A percentile compares a stretch with the other conserved stretches of the same genome.
Conservation (phyloP, 2,113 vertebrate genomes). For the Proteles cristata region DNA sequence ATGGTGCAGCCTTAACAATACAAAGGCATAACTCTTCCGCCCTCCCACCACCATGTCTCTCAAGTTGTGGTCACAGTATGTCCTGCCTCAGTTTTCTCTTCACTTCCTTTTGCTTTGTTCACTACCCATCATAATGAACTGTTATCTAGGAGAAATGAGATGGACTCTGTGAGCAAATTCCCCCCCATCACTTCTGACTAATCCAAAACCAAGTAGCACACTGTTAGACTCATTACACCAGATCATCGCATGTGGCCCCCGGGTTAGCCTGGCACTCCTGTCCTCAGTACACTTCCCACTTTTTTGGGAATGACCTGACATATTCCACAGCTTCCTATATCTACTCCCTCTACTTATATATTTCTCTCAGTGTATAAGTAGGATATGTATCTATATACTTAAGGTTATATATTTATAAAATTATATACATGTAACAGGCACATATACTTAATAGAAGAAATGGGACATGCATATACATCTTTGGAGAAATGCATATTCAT, state of each 20-base stretch:
- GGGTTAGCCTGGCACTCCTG: background rate
- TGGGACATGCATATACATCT: background rate
- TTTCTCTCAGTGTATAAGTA: background rate
- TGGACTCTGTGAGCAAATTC: background rate
- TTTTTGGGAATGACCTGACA: background rate
- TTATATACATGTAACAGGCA: background rate
- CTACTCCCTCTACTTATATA: background rate
- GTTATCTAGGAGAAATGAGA: background rate
- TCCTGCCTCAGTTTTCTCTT: accelerated
- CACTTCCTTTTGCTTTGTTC: background rate
- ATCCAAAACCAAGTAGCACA: background rate
- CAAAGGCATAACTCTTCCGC: background rate
- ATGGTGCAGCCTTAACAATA: background rate
- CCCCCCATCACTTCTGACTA: background rate
- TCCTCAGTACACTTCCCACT: background rate
- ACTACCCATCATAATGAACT: accelerated
- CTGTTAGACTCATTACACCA: accelerated
- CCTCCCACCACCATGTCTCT: background rate
- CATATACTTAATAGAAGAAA: constrained; percentile 21
- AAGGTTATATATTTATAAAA: background rate
- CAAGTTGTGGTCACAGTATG: background rate
- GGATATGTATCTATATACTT: background rate
- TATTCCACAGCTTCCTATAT: background rate
- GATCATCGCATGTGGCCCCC: accelerated
- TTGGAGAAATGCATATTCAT: constrained; percentile 56